Conservation (phyloP, 2,888 invertebrate genomes). For the Noctua pronuba region DNA sequence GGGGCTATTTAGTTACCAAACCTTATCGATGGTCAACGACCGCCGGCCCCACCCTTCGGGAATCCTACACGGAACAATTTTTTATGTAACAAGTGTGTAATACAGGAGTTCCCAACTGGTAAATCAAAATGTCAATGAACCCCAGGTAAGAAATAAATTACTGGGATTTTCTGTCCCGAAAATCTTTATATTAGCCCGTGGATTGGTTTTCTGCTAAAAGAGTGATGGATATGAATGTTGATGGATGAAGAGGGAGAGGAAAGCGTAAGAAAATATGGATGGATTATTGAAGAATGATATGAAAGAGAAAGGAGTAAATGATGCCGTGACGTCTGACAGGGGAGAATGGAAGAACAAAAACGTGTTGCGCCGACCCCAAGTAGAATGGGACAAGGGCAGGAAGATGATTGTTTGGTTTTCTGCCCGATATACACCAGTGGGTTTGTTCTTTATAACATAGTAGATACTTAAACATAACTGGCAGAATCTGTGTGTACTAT, state of each 20-base stretch:
- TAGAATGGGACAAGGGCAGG: not conserved
- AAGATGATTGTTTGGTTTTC: too few species aligned
- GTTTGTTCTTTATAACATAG: not conserved
- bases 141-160: not conserved
- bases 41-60: slow-evolving; percentile 11
- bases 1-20: slow-evolving; percentile 33
- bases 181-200: not conserved
- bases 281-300: not conserved
- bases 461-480: not conserved
- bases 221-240: too few species aligned
- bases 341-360: not conserved
- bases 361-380: too few species aligned
- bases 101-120: slow-evolving; percentile 2
- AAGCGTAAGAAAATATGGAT: not conserved
- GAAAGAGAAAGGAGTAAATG: not conserved
- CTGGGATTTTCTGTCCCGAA: not conserved
- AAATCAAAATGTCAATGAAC: not conserved
- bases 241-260: too few species aligned
- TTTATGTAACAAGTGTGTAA: slow-evolving; percentile 5
- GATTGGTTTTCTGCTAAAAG: not conserved
- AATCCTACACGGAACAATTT: slow-evolving; percentile 19
- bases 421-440: not conserved
- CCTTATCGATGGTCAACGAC: slow-evolving; percentile 9
- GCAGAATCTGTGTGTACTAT: not conserved
- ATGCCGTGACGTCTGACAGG: not conserved